Percentiles rank a stretch among this genome's conserved stretches.
Evolutionary conservation across 2,113 vertebrate genomes (phyloP).

Genomic region (Thryonomys swinderianus): DNA sequence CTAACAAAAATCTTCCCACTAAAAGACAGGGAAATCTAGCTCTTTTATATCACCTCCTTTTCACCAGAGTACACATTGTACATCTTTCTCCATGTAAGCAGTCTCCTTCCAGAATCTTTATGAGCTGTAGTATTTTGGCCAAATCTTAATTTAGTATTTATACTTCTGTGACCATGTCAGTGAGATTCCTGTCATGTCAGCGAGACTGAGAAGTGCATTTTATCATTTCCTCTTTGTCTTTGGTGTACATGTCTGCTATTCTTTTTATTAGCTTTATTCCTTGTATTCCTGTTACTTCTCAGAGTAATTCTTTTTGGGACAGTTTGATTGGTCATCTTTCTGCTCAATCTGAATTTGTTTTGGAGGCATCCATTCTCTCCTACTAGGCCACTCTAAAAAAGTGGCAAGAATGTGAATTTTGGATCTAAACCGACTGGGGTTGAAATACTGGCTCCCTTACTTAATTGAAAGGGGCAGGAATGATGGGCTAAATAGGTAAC

Average conservation of each 20-base stretch:
- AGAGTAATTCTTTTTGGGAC: background rate
- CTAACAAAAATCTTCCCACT: background rate
- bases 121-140: background rate
- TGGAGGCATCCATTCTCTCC: background rate
- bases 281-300: background rate
- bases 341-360: background rate
- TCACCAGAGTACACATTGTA: background rate
- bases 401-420: background rate
- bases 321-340: background rate
- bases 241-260: background rate
- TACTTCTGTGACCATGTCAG: background rate
- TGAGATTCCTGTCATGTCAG: background rate
- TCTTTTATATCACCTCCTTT: background rate
- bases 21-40: background rate
- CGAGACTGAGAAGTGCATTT: background rate
- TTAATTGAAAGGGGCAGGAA: background rate
- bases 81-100: background rate
- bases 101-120: background rate
- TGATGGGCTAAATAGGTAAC: background rate
- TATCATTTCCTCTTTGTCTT: background rate
- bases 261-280: slow-evolving; percentile 28
- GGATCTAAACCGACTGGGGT: background rate
- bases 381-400: background rate
- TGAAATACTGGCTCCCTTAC: background rate
- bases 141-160: background rate